These are phyloP conservation scores for Torymus aiolomorphi DNA, from an alignment of 2,888 invertebrate genomes.

Conservation along the genomic window DNA sequence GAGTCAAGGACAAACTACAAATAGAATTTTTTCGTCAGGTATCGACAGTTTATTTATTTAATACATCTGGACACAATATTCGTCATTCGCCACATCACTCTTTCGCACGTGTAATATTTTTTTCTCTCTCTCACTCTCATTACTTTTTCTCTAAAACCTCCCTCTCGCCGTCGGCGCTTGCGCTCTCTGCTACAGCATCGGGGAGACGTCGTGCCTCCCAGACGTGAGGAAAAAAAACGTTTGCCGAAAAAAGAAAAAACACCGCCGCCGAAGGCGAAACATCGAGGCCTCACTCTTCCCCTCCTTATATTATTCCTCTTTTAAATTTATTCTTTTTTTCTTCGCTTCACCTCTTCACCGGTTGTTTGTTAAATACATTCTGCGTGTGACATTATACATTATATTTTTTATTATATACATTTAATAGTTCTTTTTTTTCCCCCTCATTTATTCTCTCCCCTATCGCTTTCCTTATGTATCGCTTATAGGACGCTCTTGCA, in stretches of 20 bases:
- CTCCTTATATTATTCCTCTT: neutral
- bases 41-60: conserved; percentile 65
- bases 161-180: conserved; percentile 10
- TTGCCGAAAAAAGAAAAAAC: conserved; percentile 10
- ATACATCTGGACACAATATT: conserved; percentile 56
- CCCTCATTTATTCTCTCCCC: conserved; percentile 18
- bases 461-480: no score
- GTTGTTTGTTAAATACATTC: conserved; percentile 68
- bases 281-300: neutral
- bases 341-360: neutral
- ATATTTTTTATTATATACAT: conserved; percentile 67
- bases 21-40: conserved; percentile 59
- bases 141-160: conserved; percentile 14
- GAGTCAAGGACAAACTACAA: no score
- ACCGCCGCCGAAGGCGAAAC: conserved; percentile 32
- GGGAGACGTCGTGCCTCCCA: no score
- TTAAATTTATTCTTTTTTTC: neutral
- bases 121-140: conserved; percentile 8
- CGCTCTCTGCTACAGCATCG: neutral
- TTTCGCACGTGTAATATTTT: conserved; percentile 28
- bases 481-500: conserved; percentile 36
- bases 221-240: neutral
- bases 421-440: conserved; percentile 64
- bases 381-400: conserved; percentile 67
- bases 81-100: conserved; percentile 42